phyloP scores from a whole-genome alignment of 2,888 invertebrate species.

The Dexiosoma caninum region DNA sequence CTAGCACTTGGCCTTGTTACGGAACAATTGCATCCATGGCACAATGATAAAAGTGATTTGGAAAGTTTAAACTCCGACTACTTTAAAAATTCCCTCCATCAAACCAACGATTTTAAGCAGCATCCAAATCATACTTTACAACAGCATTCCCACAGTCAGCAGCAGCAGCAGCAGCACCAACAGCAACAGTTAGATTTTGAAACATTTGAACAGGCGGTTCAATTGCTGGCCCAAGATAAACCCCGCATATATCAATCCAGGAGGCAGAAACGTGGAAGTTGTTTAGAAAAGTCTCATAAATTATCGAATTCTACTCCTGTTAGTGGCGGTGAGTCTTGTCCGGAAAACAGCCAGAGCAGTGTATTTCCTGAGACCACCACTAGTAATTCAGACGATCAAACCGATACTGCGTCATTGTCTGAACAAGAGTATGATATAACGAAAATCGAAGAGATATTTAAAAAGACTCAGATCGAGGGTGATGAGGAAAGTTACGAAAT shows the following conservation, averaged over 20 bases:
- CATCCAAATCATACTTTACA: conserved; percentile 37
- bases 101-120: conserved; percentile 69
- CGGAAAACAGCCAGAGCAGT: conserved; percentile 76
- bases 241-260: conserved; percentile 74
- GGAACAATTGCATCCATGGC: conserved; percentile 75
- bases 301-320: conserved; percentile 50
- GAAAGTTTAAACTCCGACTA: conserved; percentile 78
- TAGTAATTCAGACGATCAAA: conserved; percentile 76
- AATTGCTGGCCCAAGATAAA: conserved; percentile 68
- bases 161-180: conserved; percentile 62
- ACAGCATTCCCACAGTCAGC: conserved; percentile 31
- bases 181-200: conserved; percentile 69
- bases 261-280: conserved; percentile 63
- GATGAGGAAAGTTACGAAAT: conserved; percentile 71
- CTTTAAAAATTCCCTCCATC: conserved; percentile 77
- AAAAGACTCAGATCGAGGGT: conserved; percentile 66
- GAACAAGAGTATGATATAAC: conserved; percentile 75
- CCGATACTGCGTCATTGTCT: conserved; percentile 74
- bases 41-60: conserved; percentile 78
- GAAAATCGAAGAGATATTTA: conserved; percentile 73
- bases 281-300: conserved; percentile 47
- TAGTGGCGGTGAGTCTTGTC: conserved; percentile 71
- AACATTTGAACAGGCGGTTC: conserved; percentile 69
- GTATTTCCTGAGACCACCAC: conserved; percentile 76
- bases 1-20: conserved; percentile 69